Evolutionary conservation across 2,888 invertebrate species (phyloP).

Genomic region (Xestia rhomboidea): DNA sequence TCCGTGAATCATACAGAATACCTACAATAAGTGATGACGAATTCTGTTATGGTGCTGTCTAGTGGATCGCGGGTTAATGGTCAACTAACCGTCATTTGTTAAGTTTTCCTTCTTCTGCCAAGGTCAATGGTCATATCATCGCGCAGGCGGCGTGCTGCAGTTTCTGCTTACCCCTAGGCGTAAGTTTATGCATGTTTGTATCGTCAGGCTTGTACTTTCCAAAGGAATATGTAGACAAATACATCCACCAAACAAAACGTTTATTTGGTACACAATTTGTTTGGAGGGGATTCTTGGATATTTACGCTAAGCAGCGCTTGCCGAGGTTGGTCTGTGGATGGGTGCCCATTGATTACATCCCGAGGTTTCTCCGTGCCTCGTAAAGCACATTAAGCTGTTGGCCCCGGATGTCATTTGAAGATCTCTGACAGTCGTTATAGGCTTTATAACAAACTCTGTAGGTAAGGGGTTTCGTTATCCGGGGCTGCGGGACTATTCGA

Average conservation of each 20-base stretch:
- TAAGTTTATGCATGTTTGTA: neutral
- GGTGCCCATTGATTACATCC: neutral
- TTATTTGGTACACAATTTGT: too few species aligned
- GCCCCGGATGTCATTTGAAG: neutral
- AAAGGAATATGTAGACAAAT: too few species aligned
- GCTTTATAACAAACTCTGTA: neutral
- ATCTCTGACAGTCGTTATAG: neutral
- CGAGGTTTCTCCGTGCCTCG: neutral
- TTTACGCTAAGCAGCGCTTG: neutral
- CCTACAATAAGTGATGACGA: constrained; percentile 8
- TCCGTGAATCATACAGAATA: constrained; percentile 10
- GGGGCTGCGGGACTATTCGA: too few species aligned
- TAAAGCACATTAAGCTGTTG: too few species aligned
- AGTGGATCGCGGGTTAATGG: neutral
- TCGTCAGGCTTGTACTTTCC: neutral
- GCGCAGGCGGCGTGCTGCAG: neutral
- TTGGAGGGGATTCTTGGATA: too few species aligned
- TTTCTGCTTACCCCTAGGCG: neutral
- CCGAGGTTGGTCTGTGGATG: neutral
- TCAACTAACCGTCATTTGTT: neutral
- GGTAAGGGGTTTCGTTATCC: too few species aligned
- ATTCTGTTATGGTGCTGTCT: neutral
- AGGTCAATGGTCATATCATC: neutral
- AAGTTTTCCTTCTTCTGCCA: neutral
- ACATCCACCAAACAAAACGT: too few species aligned